Base-by-base conservation (phyloP, 2,113 vertebrate genomes). In the Ictidomys tridecemlineatus region DNA sequence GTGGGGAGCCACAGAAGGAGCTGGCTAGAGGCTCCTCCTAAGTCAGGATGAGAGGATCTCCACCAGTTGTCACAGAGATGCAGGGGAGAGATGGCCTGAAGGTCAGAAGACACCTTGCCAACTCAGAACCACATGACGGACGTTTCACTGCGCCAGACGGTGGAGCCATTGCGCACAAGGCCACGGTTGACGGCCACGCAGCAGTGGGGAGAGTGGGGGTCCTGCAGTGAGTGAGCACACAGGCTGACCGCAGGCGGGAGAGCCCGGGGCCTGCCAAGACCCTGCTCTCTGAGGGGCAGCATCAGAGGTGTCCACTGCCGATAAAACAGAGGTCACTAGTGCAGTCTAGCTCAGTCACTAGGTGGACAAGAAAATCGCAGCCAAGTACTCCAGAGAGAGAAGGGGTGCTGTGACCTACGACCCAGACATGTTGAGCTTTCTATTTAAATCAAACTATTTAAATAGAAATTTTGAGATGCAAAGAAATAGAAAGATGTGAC, bases 41-140 rank as follows among this genome's bases (percentile, higher is more conserved):
- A n/a, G 34, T 32, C 4, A n/a, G 14, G 69, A n/a, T 14, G 8
- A 30, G 63, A 2, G 18, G 45, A 37, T 7, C 48, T 22, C n/a
- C n/a, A n/a, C 12, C 22, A 26, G 5, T 32, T 26, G 77, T 12
- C 16, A 20, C 1, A 61, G 37, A 58, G 9, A 28, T 13, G 8
- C 3, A 20, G 13, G 63, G 58, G 18, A 67, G n/a, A 45, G 1
- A 26, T 2, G 8, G 48, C 6, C 48, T 1, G 17, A 2, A 0
- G 14, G 17, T 69, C 20, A 34, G 26, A 58, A 5, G 22, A 73
- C 8, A 51, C 39, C 78, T 5, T 4, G 58, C 34, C 26, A 18
- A 20, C 14, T 10, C 37, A 70, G 18, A 34, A 7, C 30, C 8
- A 4, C 63, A 18, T 1, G 4, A 16, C 12, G 34, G n/a, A 16